Conservation (phyloP, 1,140 invertebrate species). For the Bombyx mori region ASM3026992v2 NC_085109.1:11230001-11230500, state of each 20-base stretch:
- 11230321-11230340: too few relatives aligned
- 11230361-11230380: too few relatives aligned
- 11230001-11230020: too few relatives aligned
- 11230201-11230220: background rate
- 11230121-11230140: conserved; percentile 41
- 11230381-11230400: background rate
- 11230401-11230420: too few relatives aligned
- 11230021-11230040: too few relatives aligned
- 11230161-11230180: conserved; percentile 33
- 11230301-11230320: background rate
- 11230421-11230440: too few relatives aligned
- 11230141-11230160: conserved; percentile 25
- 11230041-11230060: too few relatives aligned
- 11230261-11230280: background rate
- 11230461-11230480: too few relatives aligned
- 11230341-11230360: too few relatives aligned
- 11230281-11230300: background rate
- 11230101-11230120: conserved; percentile 48
- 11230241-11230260: background rate
- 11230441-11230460: too few relatives aligned
- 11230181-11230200: conserved; percentile 32
- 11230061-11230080: conserved; percentile 31
- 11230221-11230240: background rate
- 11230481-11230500: too few relatives aligned
- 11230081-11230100: conserved; percentile 48